Conservation (phyloP, 2,888 invertebrate species). For the Liopterus haemorrhoidalis region DNA sequence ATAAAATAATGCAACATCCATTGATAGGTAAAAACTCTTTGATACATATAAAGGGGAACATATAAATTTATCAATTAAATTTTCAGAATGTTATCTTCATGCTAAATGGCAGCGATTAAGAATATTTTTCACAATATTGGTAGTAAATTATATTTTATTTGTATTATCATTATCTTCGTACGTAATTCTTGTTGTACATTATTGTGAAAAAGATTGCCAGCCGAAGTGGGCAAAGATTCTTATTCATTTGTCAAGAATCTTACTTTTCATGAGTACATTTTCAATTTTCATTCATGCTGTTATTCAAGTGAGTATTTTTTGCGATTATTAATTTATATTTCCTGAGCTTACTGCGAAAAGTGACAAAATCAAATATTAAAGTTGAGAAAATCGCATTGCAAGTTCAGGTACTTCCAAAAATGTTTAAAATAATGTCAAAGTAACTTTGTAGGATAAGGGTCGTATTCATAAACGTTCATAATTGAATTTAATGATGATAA, state of each 20-base stretch:
- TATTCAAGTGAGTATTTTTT: slow-evolving; percentile 40
- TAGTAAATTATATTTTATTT: slow-evolving; percentile 43
- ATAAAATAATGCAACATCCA: slow-evolving; percentile 46
- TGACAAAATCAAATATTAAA: too few species aligned
- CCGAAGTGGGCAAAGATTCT: slow-evolving; percentile 28
- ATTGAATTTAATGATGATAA: too few species aligned
- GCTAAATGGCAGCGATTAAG: slow-evolving; percentile 51
- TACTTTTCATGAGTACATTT: slow-evolving; percentile 37
- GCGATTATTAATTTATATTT: too few species aligned
- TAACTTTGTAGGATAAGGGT: too few species aligned
- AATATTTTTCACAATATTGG: slow-evolving; percentile 46
- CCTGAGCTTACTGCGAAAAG: too few species aligned
- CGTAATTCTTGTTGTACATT: slow-evolving; percentile 35
- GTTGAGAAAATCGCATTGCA: too few species aligned
- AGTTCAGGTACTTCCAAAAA: too few species aligned
- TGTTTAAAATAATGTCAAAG: too few species aligned
- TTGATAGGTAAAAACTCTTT: slow-evolving; percentile 45
- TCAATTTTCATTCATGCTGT: slow-evolving; percentile 38
- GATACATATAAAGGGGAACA: too few species aligned
- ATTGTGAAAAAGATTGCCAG: too few species aligned
- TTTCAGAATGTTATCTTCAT: slow-evolving; percentile 44
- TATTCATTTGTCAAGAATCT: slow-evolving; percentile 33
- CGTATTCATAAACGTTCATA: too few species aligned
- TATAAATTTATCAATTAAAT: too few species aligned
- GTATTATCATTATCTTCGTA: slow-evolving; percentile 44